Evolutionary conservation across 2,888 invertebrate genomes (phyloP).

Genomic region (Oscheius sp.): DNA sequence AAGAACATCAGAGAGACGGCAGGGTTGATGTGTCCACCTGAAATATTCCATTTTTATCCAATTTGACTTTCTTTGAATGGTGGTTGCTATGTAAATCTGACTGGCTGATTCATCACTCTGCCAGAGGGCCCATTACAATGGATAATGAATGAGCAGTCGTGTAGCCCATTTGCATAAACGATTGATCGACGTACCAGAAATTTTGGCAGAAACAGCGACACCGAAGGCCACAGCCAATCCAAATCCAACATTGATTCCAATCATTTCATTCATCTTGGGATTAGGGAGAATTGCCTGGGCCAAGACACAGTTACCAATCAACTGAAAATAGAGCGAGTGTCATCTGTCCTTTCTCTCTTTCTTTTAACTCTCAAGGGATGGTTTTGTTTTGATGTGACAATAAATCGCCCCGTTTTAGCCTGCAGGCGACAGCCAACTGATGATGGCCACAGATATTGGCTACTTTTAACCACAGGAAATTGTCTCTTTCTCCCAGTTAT

Average conservation of each 20-base stretch:
- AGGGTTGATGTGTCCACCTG: constrained; percentile 76
- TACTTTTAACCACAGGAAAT: background rate
- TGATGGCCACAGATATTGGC: constrained; percentile 15
- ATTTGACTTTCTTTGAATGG: background rate
- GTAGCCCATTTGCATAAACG: constrained; percentile 30
- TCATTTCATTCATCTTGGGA: constrained; percentile 67
- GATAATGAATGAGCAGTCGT: constrained; percentile 19
- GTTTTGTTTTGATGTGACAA: constrained; percentile 32
- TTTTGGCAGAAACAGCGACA: constrained; percentile 75
- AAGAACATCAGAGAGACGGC: constrained; percentile 75
- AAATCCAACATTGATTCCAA: constrained; percentile 75
- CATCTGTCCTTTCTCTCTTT: constrained; percentile 9
- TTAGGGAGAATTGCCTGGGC: constrained; percentile 74
- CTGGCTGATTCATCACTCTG: constrained; percentile 22
- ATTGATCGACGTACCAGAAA: constrained; percentile 72
- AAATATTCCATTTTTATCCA: constrained; percentile 29
- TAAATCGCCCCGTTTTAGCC: constrained; percentile 9
- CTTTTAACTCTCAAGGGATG: constrained; percentile 12
- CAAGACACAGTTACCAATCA: constrained; percentile 74
- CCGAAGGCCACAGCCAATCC: constrained; percentile 77
- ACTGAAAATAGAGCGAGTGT: constrained; percentile 57
- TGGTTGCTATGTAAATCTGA: constrained; percentile 7
- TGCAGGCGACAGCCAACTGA: constrained; percentile 17
- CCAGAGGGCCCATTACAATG: constrained; percentile 21
- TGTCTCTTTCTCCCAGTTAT: background rate